Base-by-base conservation (phyloP, 2,888 invertebrate species). In the Heliconius aoede region DNA sequence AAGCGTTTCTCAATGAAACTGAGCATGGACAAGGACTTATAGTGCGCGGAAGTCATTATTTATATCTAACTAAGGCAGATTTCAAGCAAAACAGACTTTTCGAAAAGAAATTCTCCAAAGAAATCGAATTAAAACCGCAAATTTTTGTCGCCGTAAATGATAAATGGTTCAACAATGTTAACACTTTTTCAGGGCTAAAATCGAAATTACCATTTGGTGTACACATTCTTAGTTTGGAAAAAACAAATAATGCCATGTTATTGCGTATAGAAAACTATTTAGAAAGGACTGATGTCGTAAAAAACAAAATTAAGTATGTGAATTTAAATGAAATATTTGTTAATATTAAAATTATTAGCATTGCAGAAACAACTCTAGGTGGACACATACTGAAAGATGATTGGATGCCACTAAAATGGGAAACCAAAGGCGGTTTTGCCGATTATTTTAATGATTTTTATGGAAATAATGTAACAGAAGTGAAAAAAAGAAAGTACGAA, bases 221-320 rank as follows among this genome's bases (percentile, higher is more conserved):
- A 0, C 96, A 97, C 81, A 88, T 98, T 60, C 89, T 98, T 62
- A 97, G 97, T 0, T 85, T 98, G 40, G 97, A 98, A 84, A 96
- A 97, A 2, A 97, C 97, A 97, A 95, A 95, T 65, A 90, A 91
- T 0, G 93, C 94, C 1, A 83, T 97, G 8, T 88, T 98, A n/a
- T 82, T 98, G 4, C 95, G 98, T 60, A 86, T 98, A 2, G 98
- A 98, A 85, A 97, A 98, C 85, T 95, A 97, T 82, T 95, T 97
- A 72, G 97, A 97, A 85, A 94, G 93, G 46, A 88, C 92, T 1
- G 98, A 98, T 51, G 78, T 81, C 76, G 84, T 85, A 0, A 90
- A 94, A n/a, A 95, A 96, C 0, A 89, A 95, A 4, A 86, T 94
- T 0, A 96, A 95, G 11, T 90, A 86, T 8, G 89, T 97, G 0